Base-by-base conservation (phyloP, 2,888 invertebrate species). In the Polydrusus cervinus region DNA sequence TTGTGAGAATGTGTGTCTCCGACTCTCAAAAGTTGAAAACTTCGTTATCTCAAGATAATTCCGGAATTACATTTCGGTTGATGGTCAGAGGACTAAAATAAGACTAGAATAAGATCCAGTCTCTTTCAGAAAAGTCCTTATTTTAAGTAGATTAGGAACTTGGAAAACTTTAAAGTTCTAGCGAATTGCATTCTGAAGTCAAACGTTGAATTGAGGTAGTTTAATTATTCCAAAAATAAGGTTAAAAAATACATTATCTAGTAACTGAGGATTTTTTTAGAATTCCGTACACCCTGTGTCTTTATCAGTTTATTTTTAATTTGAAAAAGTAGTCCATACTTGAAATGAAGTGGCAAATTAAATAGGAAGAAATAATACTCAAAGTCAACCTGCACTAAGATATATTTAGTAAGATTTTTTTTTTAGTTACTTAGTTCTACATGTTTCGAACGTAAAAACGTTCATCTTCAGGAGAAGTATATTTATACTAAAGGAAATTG, bases 11-110 rank as follows among this genome's bases (percentile, higher is more conserved):
- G 40, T 71, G 66, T 66, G 70, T 51, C 14, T 34, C 25, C 25
- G 25, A 25, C 25, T 25, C 34, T 65, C 66, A 18, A 65, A 75
- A 75, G 25, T 66, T 43, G 68, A 70, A 78, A 81, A 81, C 80
- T 81, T 80, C 69, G 80, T 81, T 81, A 80, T 81, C 81, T 79
- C 74, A 53, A 77, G 80, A 80, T 81, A 81, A 81, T 80, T 80
- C 75, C 66, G 65, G 78, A 81, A 81, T 81, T 80, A 79, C 77
- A 80, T 80, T 81, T 80, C 79, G 79, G 71, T 77, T 78, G 79
- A 62, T 81, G 81, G 81, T 81, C 81, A 81, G 80, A 80, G 74
- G 78, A 79, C 53, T 62, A 55, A 62, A 64, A 57, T 43, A 40
- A 57, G 64, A 71, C 65, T 38, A 65, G 55, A 72, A 25, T 55